Evolutionary conservation across 2,113 vertebrate species (phyloP).

Genomic region (Paratilapia polleni): DNA sequence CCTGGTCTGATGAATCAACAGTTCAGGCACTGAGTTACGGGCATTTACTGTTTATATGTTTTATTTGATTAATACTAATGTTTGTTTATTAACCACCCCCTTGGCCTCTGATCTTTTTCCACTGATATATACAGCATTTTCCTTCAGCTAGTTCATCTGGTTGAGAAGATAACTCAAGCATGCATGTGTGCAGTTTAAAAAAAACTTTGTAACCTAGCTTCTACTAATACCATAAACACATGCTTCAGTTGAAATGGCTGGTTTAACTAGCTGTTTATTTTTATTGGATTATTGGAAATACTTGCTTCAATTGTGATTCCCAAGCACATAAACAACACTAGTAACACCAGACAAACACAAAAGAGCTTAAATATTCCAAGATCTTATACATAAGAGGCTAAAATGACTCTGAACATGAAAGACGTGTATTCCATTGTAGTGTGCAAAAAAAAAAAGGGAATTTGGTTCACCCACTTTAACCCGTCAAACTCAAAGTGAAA

Average conservation of each 20-base stretch:
- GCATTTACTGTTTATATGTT: too few relatives aligned
- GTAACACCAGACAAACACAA: slow-evolving; percentile 1
- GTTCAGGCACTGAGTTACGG: neutral
- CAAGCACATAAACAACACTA: neutral
- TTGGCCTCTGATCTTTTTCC: neutral
- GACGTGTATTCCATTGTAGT: neutral
- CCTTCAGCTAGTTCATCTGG: neutral
- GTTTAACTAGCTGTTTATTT: neutral
- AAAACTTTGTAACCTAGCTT: neutral
- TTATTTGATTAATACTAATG: neutral
- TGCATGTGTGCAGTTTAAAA: neutral
- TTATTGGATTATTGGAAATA: too few relatives aligned
- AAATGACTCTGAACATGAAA: slow-evolving; percentile 1
- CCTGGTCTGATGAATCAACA: neutral
- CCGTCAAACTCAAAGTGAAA: neutral
- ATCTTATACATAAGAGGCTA: neutral
- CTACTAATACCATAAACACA: neutral
- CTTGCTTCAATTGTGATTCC: neutral
- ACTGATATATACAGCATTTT: neutral
- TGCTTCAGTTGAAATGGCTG: neutral
- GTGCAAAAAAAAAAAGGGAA: neutral
- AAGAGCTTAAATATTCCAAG: neutral
- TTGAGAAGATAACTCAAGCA: neutral
- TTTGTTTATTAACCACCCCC: neutral
- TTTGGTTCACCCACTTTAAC: neutral